A percentile compares a stretch with the other conserved stretches of the same genome.
These are phyloP conservation scores for Chloroceryle amazona DNA, from an alignment of 2,797 vertebrate genomes.

Conservation along the genomic window DNA sequence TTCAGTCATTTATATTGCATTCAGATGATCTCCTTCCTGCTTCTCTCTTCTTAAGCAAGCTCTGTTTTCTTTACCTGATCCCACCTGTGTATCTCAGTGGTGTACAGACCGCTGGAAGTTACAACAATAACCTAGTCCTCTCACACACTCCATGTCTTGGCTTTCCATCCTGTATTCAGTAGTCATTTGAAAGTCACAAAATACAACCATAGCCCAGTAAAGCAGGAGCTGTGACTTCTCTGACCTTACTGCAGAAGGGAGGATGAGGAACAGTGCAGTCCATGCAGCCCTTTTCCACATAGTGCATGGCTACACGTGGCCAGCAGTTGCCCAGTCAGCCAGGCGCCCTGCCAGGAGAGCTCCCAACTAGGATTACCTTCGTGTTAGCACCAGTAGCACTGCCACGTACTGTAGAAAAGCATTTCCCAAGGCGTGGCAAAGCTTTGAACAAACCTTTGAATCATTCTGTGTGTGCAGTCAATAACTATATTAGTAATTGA, in stretches of 20 bases:
- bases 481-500: not conserved
- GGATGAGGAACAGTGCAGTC: not conserved
- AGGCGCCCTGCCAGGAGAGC: not conserved
- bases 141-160: not conserved
- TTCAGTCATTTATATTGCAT: not conserved
- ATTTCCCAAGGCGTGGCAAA: constrained; percentile 22
- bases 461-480: not conserved
- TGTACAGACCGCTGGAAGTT: not conserved
- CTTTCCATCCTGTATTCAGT: not conserved
- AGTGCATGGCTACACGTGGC: fast-evolving
- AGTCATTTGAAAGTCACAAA: not conserved
- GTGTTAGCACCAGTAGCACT: not conserved
- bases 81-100: fast-evolving
- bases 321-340: fast-evolving
- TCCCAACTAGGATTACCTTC: not conserved
- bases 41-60: not conserved
- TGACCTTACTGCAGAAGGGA: not conserved
- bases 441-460: constrained; percentile 1
- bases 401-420: constrained; percentile 29
- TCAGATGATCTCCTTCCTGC: not conserved
- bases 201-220: not conserved
- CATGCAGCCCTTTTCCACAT: fast-evolving
- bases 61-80: not conserved
- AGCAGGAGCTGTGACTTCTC: not conserved
- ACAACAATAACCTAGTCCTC: fast-evolving